These are phyloP conservation scores for Laodelphax striatellus DNA, from an alignment of 1,140 invertebrate species.

Conservation along the genomic window DNA sequence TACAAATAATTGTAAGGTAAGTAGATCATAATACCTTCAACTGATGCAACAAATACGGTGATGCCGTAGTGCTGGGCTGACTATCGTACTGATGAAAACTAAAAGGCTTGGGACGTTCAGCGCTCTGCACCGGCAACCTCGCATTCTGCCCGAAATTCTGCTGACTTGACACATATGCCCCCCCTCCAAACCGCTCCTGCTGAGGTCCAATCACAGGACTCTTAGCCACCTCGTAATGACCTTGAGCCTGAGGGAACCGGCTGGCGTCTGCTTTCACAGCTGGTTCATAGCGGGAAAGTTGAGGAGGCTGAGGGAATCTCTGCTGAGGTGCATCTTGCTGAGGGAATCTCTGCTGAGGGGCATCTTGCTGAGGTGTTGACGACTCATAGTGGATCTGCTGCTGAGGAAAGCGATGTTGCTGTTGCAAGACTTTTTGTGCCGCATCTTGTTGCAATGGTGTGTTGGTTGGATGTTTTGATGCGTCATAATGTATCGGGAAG, in stretches of 20 bases:
- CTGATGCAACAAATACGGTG: slow-evolving; percentile 12
- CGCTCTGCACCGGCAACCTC: background rate
- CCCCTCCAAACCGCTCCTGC: too few species aligned
- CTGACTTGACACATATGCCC: too few species aligned
- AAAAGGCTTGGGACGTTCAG: slow-evolving; percentile 7
- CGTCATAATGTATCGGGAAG: background rate
- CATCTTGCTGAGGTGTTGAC: background rate
- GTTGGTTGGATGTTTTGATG: background rate
- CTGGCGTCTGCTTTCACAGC: too few species aligned
- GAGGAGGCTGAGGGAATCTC: slow-evolving; percentile 20
- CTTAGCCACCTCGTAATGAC: too few species aligned
- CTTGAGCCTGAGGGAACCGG: too few species aligned
- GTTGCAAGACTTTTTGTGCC: background rate
- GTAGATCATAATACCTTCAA: too few species aligned
- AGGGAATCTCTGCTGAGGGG: slow-evolving; percentile 21
- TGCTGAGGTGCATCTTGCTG: background rate
- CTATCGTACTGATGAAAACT: slow-evolving; percentile 7
- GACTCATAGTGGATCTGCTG: slow-evolving; percentile 1
- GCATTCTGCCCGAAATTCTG: too few species aligned
- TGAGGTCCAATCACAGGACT: too few species aligned
- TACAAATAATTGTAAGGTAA: too few species aligned
- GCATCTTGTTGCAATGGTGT: background rate
- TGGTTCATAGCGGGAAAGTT: background rate
- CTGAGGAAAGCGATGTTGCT: background rate
- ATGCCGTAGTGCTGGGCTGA: slow-evolving; percentile 6